These are phyloP conservation scores for Trachythela sp. DNA, from an alignment of 64 coral and sea anemone genomes.

Conservation along the genomic window DNA sequence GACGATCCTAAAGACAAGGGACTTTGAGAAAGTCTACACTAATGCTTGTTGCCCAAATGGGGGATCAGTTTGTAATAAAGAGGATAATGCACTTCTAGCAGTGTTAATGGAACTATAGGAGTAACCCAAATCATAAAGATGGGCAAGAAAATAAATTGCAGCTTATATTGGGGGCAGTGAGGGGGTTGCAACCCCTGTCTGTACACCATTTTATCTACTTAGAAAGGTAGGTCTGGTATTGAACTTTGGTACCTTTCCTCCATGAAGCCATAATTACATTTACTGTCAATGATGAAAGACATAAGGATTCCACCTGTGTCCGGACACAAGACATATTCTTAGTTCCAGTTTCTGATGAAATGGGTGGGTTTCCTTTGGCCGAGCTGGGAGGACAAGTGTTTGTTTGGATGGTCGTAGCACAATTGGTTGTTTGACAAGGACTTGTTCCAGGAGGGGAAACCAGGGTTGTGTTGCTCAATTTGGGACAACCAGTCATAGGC, in stretches of 20 bases:
- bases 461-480: constrained; percentile 19
- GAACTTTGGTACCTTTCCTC: background rate
- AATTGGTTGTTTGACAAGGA: background rate
- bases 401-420: background rate
- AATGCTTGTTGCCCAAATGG: constrained; percentile 47
- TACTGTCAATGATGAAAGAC: background rate
- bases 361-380: background rate
- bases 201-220: background rate
- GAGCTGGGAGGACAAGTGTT: background rate
- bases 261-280: constrained; percentile 3
- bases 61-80: background rate
- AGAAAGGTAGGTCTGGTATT: background rate
- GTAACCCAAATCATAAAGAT: constrained; percentile 30
- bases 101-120: constrained; percentile 54
- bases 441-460: background rate
- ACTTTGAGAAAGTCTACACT: too few species aligned
- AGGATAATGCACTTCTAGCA: background rate
- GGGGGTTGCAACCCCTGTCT: background rate
- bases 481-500: too few species aligned
- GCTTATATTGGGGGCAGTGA: background rate
- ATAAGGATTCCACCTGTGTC: background rate
- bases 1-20: too few species aligned
- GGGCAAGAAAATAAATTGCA: constrained; percentile 31
- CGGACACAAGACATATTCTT: constrained; percentile 14
- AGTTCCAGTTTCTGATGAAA: constrained; percentile 17